Evolutionary conservation across 2,113 vertebrate species (phyloP), one percentile per base, ranked within the genome.

Genomic region (Platycercus adscitus): DNA sequence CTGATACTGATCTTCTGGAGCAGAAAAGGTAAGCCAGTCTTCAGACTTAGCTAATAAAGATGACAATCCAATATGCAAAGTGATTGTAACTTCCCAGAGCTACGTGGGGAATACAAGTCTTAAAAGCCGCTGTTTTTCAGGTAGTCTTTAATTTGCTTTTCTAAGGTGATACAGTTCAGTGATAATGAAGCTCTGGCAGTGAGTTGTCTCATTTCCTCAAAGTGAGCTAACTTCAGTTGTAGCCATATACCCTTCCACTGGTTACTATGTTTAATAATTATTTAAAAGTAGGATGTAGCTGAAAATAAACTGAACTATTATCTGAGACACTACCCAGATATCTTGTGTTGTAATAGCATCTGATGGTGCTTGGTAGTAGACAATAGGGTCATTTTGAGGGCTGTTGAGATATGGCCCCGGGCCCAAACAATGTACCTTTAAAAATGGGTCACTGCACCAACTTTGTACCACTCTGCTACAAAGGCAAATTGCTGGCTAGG

Each of bases 81-180:
- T 41, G 18, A 26, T 44, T 35, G 39, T 13, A 55, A 16, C 33
- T 77, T 15, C 24, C 50, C 47, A 73, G 47, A 82, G 26, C 35
- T 46, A 2, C 1, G 6, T 19, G 35, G 26, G 5, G 3, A 8
- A 26, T 49, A 2, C 0, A 28, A 46, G 3, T 81, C 41, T 18
- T 44, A 56, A 35, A 89, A 84, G 4, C 47, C 79, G 41, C 21
- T 81, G 16, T 4, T 9, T 37, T 61, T 81, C 1, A 63, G 35
- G 8, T 20, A 33, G 25, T 25, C 9, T 47, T 79, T 20, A n/a
- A 6, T 29, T 81, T 87, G 29, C 4, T 87, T 21, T 85, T 76
- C 33, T 47, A 25, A 28, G 41, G 17, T 68, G 43, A 55, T 85
- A 50, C 2, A 44, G 6, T 58, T 78, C n/a, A 17, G 37, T 84